Evolutionary conservation across 1,140 invertebrate genomes (phyloP), one percentile per base, ranked within the genome.

Genomic region (Oedothorax gibbosus): DNA sequence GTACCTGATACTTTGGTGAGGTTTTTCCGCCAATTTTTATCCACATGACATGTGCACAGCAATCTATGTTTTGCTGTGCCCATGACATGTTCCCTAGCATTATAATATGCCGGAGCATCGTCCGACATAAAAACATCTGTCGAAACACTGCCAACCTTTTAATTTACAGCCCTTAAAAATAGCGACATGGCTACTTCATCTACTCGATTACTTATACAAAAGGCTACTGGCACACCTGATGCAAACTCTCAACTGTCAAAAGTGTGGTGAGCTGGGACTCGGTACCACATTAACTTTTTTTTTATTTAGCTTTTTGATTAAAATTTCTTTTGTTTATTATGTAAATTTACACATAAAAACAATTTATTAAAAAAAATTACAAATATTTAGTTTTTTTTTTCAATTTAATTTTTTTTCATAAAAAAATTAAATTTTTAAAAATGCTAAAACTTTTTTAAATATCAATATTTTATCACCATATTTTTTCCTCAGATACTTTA

Each of bases 161-260:
- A 11, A 57, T 51, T 66, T n/a, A 84, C 51, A 12, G 51, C 20
- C 11, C 64, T 56, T 18, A 83, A 73, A 73, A 73, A 83, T 10
- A 83, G 14, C 51, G 51, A 14, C 57, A 83, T 73, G 20, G 20
- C 56, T 57, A 50, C 21, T 7, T 15, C 60, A 68, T 85, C 73
- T 4, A 21, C 53, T 49, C 62, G 14, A 35, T 85, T 85, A 18
- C 57, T 56, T 7, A 85, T 56, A 20, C 71, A 77, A 66, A 66
- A 85, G 49, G 82, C 82, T 8, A 68, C 72, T 77, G 82, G 82
- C 35, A 20, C 66, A 5, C 82, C 82, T 50, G 60, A 11, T 35
- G 21, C 75, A 85, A 71, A 85, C 12, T 85, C 76, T 85, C 84
- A 0, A 85, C 35, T 35, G 80, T 69, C 35, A 86, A 7, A 12